Percentiles rank a stretch among this genome's conserved stretches.
phyloP scores from a whole-genome alignment of 2,113 vertebrate genomes.

The Ursus arctos region DNA sequence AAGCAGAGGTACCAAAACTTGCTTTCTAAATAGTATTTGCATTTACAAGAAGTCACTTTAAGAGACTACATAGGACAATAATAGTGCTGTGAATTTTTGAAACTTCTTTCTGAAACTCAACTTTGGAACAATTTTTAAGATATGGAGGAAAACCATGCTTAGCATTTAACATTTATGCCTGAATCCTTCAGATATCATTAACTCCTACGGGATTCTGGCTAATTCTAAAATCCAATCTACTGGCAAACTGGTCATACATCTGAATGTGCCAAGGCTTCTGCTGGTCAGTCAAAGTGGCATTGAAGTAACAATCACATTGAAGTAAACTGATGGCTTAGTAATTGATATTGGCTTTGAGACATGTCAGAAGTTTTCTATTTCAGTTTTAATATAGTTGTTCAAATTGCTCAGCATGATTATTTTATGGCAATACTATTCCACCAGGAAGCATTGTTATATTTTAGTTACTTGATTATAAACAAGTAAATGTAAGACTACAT shows the following conservation, averaged over 20 bases:
- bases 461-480: neutral
- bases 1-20: neutral
- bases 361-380: neutral
- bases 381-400: neutral
- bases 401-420: neutral
- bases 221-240: constrained; percentile 12
- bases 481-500: neutral
- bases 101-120: neutral
- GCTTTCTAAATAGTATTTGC: neutral
- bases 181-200: neutral
- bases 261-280: neutral
- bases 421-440: neutral
- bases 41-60: neutral
- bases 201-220: neutral
- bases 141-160: neutral
- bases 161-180: too few species aligned
- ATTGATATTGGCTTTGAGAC: neutral
- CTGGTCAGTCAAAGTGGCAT: neutral
- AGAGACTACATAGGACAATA: neutral
- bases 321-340: neutral
- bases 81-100: neutral
- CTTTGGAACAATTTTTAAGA: neutral
- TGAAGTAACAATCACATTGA: neutral
- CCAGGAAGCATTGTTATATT: neutral
- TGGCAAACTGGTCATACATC: neutral